A percentile compares a stretch with the other conserved stretches of the same genome.
These are phyloP conservation scores for Melanotaenia boesemani DNA, from an alignment of 2,797 vertebrate species.

Conservation along the genomic window DNA sequence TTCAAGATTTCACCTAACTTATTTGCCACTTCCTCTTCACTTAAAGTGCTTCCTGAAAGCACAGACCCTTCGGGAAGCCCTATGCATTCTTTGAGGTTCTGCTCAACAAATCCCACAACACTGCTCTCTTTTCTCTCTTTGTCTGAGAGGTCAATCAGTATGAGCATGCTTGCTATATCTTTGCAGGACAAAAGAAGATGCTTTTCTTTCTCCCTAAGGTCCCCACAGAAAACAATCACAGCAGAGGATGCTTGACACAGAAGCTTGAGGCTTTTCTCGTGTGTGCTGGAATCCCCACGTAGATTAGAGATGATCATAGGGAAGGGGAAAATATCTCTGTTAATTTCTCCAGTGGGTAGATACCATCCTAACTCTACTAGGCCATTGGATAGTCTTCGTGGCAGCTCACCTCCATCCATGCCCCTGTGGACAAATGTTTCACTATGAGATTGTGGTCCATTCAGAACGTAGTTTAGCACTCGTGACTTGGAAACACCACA, in stretches of 20 bases:
- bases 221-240: slow-evolving; percentile 84
- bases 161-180: slow-evolving; percentile 59
- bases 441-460: slow-evolving; percentile 44
- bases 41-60: slow-evolving; percentile 57
- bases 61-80: slow-evolving; percentile 61
- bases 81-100: slow-evolving; percentile 53
- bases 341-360: slow-evolving; percentile 76
- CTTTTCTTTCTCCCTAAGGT: slow-evolving; percentile 77
- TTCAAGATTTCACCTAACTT: slow-evolving; percentile 61
- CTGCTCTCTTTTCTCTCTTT: slow-evolving; percentile 45
- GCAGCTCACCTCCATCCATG: slow-evolving; percentile 79
- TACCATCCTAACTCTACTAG: slow-evolving; percentile 87
- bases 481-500: slow-evolving; percentile 85
- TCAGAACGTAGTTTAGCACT: slow-evolving; percentile 83
- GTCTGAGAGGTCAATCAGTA: slow-evolving; percentile 74
- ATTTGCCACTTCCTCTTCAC: slow-evolving; percentile 66
- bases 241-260: slow-evolving; percentile 83
- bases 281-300: slow-evolving; percentile 80
- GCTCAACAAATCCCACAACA: slow-evolving; percentile 50
- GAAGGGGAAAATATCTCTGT: slow-evolving; percentile 74
- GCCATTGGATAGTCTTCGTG: slow-evolving; percentile 75
- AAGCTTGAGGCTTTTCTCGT: slow-evolving; percentile 78
- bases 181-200: slow-evolving; percentile 70
- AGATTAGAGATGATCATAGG: slow-evolving; percentile 85
- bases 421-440: slow-evolving; percentile 84